Percentiles rank a stretch among this genome's conserved stretches.
phyloP scores from a whole-genome alignment of 1,140 invertebrate genomes.

The Hycleus phaleratus region DNA sequence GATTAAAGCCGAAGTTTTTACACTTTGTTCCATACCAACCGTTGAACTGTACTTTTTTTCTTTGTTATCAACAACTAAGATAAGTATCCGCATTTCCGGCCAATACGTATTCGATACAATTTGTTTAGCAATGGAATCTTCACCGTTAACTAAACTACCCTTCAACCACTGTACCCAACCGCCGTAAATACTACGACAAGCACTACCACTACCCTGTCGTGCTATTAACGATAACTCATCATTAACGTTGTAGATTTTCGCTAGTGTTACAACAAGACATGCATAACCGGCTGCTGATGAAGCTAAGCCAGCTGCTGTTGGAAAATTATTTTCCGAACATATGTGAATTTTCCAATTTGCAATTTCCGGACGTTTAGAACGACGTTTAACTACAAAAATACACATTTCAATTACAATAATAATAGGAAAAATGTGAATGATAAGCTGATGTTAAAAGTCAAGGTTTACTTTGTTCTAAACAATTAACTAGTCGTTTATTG shows the following conservation, averaged over 20 bases:
- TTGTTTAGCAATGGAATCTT: slow-evolving; percentile 77
- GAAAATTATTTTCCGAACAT: slow-evolving; percentile 96
- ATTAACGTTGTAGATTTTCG: slow-evolving; percentile 67
- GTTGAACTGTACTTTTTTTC: slow-evolving; percentile 86
- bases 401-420: slow-evolving; percentile 11
- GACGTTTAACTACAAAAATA: slow-evolving; percentile 30
- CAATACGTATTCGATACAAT: slow-evolving; percentile 71
- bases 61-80: slow-evolving; percentile 82
- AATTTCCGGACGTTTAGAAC: slow-evolving; percentile 18
- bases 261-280: slow-evolving; percentile 67
- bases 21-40: slow-evolving; percentile 79
- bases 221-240: slow-evolving; percentile 80
- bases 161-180: slow-evolving; percentile 88
- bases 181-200: slow-evolving; percentile 89
- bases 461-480: slow-evolving; percentile 62
- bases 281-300: slow-evolving; percentile 98
- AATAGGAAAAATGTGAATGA: no score
- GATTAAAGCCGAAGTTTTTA: slow-evolving; percentile 77
- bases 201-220: slow-evolving; percentile 88
- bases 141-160: slow-evolving; percentile 59
- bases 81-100: slow-evolving; percentile 83
- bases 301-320: slow-evolving; percentile 94
- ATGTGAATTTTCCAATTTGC: slow-evolving; percentile 73
- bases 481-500: slow-evolving; percentile 68
- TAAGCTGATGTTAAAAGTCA: no score